Evolutionary conservation across 2,797 vertebrate genomes (phyloP).

Genomic region (Pristis pectinata): DNA sequence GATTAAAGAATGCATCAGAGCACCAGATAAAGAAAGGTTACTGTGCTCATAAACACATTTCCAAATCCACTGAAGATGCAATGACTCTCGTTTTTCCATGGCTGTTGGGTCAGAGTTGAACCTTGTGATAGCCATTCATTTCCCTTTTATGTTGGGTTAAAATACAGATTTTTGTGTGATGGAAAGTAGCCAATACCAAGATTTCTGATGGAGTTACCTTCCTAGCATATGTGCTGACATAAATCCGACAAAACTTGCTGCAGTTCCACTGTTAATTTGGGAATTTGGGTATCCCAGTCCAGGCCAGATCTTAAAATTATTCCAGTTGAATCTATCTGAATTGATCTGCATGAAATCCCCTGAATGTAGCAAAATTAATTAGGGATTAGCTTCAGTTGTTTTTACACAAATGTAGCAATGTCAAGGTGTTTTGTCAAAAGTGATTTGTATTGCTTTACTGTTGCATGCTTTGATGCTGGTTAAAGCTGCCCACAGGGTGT

Average conservation of each 20-base stretch:
- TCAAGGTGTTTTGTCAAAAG: background rate
- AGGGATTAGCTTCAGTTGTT: constrained; percentile 1
- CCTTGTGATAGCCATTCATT: background rate
- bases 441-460: background rate
- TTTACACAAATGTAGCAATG: background rate
- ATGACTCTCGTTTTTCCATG: background rate
- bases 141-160: background rate
- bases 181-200: background rate
- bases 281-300: background rate
- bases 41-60: background rate
- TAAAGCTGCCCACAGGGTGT: background rate
- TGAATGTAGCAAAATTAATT: background rate
- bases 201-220: background rate
- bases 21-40: background rate
- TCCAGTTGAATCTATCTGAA: background rate
- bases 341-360: background rate
- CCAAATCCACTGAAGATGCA: background rate
- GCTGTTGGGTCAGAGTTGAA: background rate
- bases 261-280: background rate
- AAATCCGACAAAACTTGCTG: background rate
- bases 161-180: background rate
- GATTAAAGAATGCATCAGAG: background rate
- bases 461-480: background rate
- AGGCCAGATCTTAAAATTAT: background rate
- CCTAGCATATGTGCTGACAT: background rate